These are phyloP conservation scores for Poeciliopsis retropinna DNA, from an alignment of 2,113 vertebrate genomes.

Conservation along the genomic window DNA sequence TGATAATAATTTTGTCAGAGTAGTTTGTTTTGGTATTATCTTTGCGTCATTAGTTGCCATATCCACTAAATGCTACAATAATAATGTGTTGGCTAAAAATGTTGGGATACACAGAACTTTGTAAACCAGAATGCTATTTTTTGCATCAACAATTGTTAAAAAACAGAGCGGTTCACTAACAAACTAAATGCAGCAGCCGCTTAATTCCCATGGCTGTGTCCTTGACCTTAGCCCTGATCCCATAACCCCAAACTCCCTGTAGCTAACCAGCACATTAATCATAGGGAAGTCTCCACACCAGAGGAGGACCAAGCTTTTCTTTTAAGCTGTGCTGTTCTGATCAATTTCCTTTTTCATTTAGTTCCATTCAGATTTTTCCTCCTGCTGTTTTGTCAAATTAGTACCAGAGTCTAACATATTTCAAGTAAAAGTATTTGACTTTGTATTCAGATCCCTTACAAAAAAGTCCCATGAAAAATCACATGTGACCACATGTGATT, in stretches of 20 bases:
- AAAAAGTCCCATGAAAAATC: no score
- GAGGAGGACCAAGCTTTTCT: slow-evolving; percentile 32
- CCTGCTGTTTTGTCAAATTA: background rate
- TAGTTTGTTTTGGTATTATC: no score
- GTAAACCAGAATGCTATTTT: background rate
- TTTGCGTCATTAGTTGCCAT: no score
- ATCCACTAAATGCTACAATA: background rate
- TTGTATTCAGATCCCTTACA: no score
- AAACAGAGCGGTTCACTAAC: slow-evolving; percentile 3
- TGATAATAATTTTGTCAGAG: no score
- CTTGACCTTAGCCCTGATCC: slow-evolving; percentile 40
- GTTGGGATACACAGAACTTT: background rate
- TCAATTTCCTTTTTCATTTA: slow-evolving; percentile 37
- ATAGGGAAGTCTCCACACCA: slow-evolving; percentile 57
- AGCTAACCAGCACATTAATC: slow-evolving; percentile 36
- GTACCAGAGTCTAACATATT: slow-evolving; percentile 7
- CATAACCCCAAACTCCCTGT: slow-evolving; percentile 34
- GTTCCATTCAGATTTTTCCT: slow-evolving; percentile 24
- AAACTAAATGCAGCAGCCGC: slow-evolving; percentile 8
- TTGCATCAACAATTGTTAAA: slow-evolving; percentile 6
- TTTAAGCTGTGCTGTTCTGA: slow-evolving; percentile 20
- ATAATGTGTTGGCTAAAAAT: background rate
- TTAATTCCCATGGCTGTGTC: slow-evolving; percentile 28
- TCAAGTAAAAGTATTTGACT: background rate
- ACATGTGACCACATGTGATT: no score